Percentiles rank a stretch among this genome's conserved stretches.
These are phyloP conservation scores for Poicephalus meyeri DNA, from an alignment of 2,113 vertebrate species.

Conservation along the genomic window DNA sequence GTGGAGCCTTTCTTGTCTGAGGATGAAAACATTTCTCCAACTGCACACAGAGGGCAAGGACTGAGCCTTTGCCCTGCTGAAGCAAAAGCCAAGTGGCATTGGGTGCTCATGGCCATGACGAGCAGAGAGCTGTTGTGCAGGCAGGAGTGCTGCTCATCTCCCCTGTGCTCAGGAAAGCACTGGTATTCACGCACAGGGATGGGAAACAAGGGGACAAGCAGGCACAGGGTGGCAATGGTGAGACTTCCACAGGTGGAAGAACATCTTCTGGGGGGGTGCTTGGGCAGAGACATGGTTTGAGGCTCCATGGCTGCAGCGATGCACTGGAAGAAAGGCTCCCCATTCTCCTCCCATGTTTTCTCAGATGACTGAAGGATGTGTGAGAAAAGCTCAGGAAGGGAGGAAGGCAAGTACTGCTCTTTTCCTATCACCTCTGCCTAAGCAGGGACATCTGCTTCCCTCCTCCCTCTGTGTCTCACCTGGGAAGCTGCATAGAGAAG, in stretches of 20 bases:
- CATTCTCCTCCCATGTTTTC: neutral
- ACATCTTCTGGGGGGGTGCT: neutral
- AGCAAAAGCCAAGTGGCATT: neutral
- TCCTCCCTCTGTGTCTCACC: neutral
- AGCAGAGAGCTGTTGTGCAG: neutral
- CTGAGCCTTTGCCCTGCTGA: neutral
- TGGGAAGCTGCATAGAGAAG: neutral
- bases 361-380: neutral
- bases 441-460: neutral
- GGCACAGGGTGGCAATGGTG: neutral
- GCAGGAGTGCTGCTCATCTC: neutral
- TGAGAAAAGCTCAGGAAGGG: neutral
- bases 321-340: neutral
- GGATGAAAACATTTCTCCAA: constrained; percentile 20
- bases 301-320: neutral
- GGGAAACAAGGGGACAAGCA: neutral
- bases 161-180: neutral
- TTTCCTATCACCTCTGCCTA: neutral
- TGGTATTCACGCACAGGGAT: neutral
- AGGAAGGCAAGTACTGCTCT: neutral
- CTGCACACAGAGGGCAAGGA: neutral
- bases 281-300: neutral
- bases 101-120: neutral
- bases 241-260: neutral
- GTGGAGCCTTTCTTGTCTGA: constrained; percentile 36